A percentile compares a stretch with the other conserved stretches of the same genome.
Evolutionary conservation across 1,140 invertebrate genomes (phyloP).

Genomic region (Drosophila sp.): DNA sequence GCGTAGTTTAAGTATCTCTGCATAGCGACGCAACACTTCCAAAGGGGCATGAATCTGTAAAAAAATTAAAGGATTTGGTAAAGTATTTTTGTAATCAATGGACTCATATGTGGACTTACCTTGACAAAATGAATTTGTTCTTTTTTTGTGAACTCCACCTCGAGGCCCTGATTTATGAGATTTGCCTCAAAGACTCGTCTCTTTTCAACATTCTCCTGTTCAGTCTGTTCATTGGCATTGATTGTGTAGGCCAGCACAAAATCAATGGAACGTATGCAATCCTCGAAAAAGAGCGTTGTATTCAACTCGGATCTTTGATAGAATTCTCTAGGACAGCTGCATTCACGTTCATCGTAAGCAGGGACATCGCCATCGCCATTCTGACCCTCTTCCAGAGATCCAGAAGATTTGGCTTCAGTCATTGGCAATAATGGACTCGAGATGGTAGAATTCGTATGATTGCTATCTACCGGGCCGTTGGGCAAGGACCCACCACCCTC

Average conservation of each 20-base stretch:
- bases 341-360: conserved; percentile 68
- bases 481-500: conserved; percentile 41
- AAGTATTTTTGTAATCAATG: background rate
- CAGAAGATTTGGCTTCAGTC: conserved; percentile 36
- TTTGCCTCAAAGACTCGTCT: conserved; percentile 87
- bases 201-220: conserved; percentile 81
- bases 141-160: conserved; percentile 86
- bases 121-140: conserved; percentile 89
- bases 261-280: conserved; percentile 88
- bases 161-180: conserved; percentile 87
- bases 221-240: conserved; percentile 83
- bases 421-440: conserved; percentile 67
- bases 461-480: conserved; percentile 47
- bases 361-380: background rate
- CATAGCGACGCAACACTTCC: conserved; percentile 93
- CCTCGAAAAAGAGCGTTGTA: conserved; percentile 87
- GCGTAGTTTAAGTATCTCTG: conserved; percentile 96
- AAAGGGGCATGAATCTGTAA: conserved; percentile 92
- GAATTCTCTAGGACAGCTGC: conserved; percentile 67
- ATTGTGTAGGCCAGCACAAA: conserved; percentile 91
- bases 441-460: conserved; percentile 39
- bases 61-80: conserved; percentile 5
- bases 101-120: conserved; percentile 63
- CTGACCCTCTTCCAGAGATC: conserved; percentile 6
- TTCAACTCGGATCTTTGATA: conserved; percentile 70